Evolutionary conservation across 2,113 vertebrate genomes (phyloP).

Genomic region (Carassius carassius): DNA sequence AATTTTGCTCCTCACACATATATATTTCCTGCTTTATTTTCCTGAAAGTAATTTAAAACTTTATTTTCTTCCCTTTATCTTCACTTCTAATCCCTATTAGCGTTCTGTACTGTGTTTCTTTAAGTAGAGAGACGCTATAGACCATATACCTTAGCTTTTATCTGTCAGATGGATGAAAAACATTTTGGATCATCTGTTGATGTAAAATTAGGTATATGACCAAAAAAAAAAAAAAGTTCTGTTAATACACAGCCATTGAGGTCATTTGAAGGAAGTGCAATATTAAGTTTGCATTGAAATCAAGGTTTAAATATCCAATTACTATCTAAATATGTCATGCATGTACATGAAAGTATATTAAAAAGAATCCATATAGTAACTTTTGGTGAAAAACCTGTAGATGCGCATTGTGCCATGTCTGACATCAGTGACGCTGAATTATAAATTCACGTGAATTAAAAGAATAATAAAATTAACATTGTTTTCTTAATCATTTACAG

Average conservation of each 20-base stretch:
- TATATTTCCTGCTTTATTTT: not conserved
- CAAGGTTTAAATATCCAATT: not conserved
- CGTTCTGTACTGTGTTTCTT: not conserved
- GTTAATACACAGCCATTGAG: not conserved
- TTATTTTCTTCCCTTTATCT: not conserved
- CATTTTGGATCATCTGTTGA: not conserved
- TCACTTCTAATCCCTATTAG: not conserved
- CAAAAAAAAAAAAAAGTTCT: not conserved
- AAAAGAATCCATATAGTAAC: too few relatives aligned
- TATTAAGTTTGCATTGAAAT: not conserved
- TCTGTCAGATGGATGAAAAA: not conserved
- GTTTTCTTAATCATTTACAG: conserved; percentile 51
- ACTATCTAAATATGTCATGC: not conserved
- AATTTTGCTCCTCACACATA: not conserved
- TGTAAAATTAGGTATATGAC: not conserved
- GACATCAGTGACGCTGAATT: conserved; percentile 46
- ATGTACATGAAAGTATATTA: too few relatives aligned
- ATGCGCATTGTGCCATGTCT: not conserved
- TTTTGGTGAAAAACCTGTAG: not conserved
- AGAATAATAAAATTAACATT: conserved; percentile 57
- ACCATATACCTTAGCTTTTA: not conserved
- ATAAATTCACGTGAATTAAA: conserved; percentile 56
- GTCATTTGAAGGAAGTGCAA: not conserved
- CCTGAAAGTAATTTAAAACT: not conserved
- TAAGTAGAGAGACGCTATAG: not conserved